A percentile compares a stretch with the other conserved stretches of the same genome.
Evolutionary conservation across 2,113 vertebrate genomes (phyloP).

Genomic region (Electrona antarctica): DNA sequence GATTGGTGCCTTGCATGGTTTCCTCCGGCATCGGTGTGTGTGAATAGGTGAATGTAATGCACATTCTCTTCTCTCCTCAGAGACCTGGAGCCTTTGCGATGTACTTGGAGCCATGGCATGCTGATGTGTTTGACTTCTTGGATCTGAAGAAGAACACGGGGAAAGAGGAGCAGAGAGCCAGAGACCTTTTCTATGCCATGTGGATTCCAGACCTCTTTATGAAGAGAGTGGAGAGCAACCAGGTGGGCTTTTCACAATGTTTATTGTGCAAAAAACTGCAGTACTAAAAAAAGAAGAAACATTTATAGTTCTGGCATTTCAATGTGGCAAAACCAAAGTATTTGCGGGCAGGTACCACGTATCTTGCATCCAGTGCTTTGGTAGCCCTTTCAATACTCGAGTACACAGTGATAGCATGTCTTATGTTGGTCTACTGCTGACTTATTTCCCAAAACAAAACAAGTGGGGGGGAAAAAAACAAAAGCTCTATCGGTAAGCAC

Average conservation of each 20-base stretch:
- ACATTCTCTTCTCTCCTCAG: slow-evolving; percentile 62
- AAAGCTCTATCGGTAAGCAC: not conserved
- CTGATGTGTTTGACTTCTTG: slow-evolving; percentile 94
- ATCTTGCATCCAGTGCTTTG: no score
- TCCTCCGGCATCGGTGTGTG: no score
- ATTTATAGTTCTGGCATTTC: no score
- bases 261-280: no score
- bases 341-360: no score
- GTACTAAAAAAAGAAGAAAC: no score
- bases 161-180: slow-evolving; percentile 95
- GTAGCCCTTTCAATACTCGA: no score
- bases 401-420: no score
- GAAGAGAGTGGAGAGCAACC: slow-evolving; percentile 94
- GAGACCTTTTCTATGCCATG: slow-evolving; percentile 94
- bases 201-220: slow-evolving; percentile 99
- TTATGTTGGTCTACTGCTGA: no score
- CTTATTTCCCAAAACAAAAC: not conserved
- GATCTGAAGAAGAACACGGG: slow-evolving; percentile 98
- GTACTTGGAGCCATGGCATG: slow-evolving; percentile 96
- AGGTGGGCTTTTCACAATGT: slow-evolving; percentile 78
- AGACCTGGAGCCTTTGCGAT: slow-evolving; percentile 96
- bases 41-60: not conserved
- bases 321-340: no score
- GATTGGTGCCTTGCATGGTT: no score
- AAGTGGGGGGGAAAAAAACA: no score